phyloP scores from a whole-genome alignment of 1,140 invertebrate species.

The Argopecten irradians region DNA sequence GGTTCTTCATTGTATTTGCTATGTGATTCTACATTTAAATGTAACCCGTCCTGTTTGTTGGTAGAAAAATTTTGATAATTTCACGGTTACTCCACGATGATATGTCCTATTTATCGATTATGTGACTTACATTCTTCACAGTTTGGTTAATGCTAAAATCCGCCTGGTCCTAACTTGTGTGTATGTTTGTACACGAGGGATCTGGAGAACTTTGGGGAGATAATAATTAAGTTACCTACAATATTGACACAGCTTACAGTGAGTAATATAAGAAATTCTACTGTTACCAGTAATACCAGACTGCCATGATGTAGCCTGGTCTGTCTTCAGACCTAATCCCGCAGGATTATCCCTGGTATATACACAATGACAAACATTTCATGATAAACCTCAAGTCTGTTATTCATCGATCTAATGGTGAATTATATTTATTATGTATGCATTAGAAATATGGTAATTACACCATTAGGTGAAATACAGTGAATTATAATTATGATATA shows the following conservation, averaged over 20 bases:
- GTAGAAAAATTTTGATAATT: no score
- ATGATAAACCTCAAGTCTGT: not conserved
- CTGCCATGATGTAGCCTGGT: not conserved
- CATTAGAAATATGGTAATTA: not conserved
- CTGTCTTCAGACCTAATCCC: not conserved
- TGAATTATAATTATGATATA: no score
- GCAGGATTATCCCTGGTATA: not conserved
- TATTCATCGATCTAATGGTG: not conserved
- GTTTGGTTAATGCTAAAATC: not conserved
- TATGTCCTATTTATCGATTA: not conserved
- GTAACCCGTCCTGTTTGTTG: no score
- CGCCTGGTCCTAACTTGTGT: not conserved
- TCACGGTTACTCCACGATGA: no score
- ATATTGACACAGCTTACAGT: not conserved
- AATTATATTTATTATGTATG: no score
- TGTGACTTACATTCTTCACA: not conserved
- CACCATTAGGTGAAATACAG: no score
- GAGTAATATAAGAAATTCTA: conserved; percentile 12
- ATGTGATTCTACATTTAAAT: no score
- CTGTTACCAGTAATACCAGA: not conserved
- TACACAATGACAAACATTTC: not conserved
- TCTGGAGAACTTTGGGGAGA: not conserved
- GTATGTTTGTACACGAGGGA: not conserved
- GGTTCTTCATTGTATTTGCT: no score
- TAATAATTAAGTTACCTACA: conserved; percentile 12